These are phyloP conservation scores for Argopecten irradians DNA, from an alignment of 1,140 invertebrate genomes.

Conservation along the genomic window DNA sequence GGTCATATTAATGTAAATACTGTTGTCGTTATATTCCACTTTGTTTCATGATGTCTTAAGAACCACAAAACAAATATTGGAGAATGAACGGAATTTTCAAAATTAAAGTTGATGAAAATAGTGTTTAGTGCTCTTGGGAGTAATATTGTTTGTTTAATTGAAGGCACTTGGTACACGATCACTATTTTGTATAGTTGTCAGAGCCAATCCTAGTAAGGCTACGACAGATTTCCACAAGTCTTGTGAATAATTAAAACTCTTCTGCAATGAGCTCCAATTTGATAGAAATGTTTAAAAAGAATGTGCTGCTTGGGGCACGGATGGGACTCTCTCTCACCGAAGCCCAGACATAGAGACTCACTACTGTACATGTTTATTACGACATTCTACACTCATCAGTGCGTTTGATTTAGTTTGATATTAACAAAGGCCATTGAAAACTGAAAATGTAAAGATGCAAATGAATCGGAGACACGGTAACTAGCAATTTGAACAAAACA, in stretches of 20 bases:
- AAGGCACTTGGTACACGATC: constrained; percentile 15
- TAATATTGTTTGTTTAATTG: constrained; percentile 12
- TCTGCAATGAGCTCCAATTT: constrained; percentile 15
- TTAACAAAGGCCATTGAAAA: constrained; percentile 22
- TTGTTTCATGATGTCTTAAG: background rate
- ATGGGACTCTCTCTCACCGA: too few species aligned
- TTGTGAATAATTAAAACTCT: constrained; percentile 19
- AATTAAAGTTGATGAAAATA: background rate
- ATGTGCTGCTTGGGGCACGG: background rate
- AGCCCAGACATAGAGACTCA: background rate
- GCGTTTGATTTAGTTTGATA: constrained; percentile 18
- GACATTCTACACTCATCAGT: background rate
- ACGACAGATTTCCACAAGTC: constrained; percentile 15
- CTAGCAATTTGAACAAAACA: background rate
- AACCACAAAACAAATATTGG: background rate
- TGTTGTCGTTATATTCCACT: background rate
- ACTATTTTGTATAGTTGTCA: constrained; percentile 6
- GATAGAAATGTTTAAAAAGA: background rate
- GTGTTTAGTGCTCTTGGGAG: background rate
- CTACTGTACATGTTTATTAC: background rate
- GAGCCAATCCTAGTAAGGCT: background rate
- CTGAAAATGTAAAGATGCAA: background rate
- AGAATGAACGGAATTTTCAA: constrained; percentile 9
- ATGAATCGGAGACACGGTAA: background rate
- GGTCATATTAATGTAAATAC: background rate